phyloP scores from a whole-genome alignment of 2,888 invertebrate genomes.

The Ptychoptera contaminata region DNA sequence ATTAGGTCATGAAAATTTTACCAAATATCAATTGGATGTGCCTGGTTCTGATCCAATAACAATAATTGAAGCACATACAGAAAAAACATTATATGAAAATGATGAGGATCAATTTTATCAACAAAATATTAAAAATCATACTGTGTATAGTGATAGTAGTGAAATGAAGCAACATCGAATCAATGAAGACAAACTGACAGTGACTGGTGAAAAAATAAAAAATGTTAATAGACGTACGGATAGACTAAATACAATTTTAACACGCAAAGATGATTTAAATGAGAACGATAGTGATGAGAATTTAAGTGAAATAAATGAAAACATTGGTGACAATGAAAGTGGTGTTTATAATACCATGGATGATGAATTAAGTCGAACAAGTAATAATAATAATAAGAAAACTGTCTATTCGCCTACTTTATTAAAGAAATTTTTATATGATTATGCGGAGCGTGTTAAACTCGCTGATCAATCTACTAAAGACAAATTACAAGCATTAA shows the following conservation, averaged over 20 bases:
- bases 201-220: too few species aligned
- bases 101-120: constrained; percentile 14
- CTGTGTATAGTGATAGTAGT: background rate
- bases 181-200: too few species aligned
- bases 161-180: background rate
- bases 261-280: too few species aligned
- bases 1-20: constrained; percentile 24
- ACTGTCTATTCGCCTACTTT: constrained; percentile 35
- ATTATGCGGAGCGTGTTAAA: constrained; percentile 41
- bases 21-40: constrained; percentile 38
- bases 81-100: constrained; percentile 17
- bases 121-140: too few species aligned
- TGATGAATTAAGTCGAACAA: background rate
- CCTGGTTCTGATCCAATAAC: constrained; percentile 41
- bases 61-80: constrained; percentile 34
- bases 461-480: background rate
- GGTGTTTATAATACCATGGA: constrained; percentile 2
- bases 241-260: too few species aligned
- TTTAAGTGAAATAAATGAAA: too few species aligned
- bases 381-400: constrained; percentile 23
- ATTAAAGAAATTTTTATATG: constrained; percentile 42
- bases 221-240: too few species aligned
- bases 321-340: background rate
- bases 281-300: too few species aligned
- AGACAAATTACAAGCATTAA: constrained; percentile 5